Conservation (phyloP, 2,888 invertebrate genomes). For the Exocentrus adspersus region DNA sequence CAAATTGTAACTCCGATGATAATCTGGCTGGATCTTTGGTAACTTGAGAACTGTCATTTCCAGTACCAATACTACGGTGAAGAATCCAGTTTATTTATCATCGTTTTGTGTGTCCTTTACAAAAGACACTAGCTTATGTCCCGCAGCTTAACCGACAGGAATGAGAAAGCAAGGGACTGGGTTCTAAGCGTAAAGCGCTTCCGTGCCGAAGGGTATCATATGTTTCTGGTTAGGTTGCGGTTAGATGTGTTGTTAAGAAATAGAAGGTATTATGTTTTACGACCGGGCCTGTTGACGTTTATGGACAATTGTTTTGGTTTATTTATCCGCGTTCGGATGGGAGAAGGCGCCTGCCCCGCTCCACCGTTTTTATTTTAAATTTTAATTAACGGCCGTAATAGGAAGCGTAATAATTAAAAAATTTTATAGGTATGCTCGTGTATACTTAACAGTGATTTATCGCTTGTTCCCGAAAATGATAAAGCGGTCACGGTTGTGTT, state of each 20-base stretch:
- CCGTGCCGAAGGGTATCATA: constrained; percentile 46
- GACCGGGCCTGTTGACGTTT: constrained; percentile 39
- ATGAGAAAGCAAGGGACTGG: constrained; percentile 7
- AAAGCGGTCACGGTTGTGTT: background rate
- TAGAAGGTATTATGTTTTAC: constrained; percentile 47
- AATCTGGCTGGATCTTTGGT: too few species aligned
- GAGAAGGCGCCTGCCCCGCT: constrained; percentile 24
- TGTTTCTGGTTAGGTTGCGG: constrained; percentile 52
- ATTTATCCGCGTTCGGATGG: constrained; percentile 29
- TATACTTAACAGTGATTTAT: constrained; percentile 1
- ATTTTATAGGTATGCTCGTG: constrained; percentile 7
- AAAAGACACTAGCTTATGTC: background rate
- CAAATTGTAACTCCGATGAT: too few species aligned
- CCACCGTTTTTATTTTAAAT: constrained; percentile 12
- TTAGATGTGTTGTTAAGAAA: constrained; percentile 47
- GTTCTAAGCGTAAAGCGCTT: constrained; percentile 10
- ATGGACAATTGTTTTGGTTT: constrained; percentile 40
- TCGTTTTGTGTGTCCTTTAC: too few species aligned
- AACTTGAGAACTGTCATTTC: too few species aligned
- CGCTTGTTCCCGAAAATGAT: background rate
- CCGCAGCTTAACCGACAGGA: background rate
- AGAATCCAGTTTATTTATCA: too few species aligned
- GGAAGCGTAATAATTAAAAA: constrained; percentile 16
- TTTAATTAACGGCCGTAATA: constrained; percentile 27
- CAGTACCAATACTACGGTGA: too few species aligned